Evolutionary conservation across 2,797 vertebrate species (phyloP).

Genomic region (Sphenodon punctatus): DNA sequence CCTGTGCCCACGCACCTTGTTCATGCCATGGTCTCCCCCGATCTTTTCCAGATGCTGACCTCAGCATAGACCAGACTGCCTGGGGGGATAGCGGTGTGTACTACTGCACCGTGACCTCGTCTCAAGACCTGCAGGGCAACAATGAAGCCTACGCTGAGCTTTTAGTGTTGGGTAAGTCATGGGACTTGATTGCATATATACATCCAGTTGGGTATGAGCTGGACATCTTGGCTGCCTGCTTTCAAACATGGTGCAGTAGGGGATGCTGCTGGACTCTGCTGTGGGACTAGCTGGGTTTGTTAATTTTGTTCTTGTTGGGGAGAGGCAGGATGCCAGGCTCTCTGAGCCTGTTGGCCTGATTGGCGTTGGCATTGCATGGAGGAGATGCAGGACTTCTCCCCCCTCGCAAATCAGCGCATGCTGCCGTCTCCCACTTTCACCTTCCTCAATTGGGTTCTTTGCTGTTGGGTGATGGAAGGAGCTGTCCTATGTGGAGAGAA

Average conservation of each 20-base stretch:
- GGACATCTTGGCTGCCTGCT: neutral
- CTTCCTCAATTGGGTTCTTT: too few species aligned
- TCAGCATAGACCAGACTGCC: conserved; percentile 84
- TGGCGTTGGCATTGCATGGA: too few species aligned
- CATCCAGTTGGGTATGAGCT: neutral
- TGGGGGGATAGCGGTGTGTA: conserved; percentile 94
- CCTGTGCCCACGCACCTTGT: too few species aligned
- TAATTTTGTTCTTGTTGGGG: too few species aligned
- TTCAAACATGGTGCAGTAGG: neutral
- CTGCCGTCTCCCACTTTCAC: neutral
- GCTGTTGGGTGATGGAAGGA: too few species aligned
- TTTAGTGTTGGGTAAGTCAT: conserved; percentile 86
- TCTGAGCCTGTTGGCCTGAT: neutral
- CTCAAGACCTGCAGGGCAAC: conserved; percentile 85
- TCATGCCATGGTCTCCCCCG: neutral
- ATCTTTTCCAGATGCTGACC: conserved; percentile 80
- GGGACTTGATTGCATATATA: too few species aligned
- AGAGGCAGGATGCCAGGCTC: neutral
- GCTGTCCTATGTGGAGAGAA: neutral
- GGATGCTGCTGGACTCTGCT: neutral
- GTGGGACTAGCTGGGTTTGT: neutral
- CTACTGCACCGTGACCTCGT: conserved; percentile 80
- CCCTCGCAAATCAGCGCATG: neutral
- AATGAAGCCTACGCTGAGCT: conserved; percentile 86
- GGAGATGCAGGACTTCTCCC: too few species aligned